phyloP scores from a whole-genome alignment of 2,888 invertebrate genomes.

The Lordiphosa andalusiaca region DNA sequence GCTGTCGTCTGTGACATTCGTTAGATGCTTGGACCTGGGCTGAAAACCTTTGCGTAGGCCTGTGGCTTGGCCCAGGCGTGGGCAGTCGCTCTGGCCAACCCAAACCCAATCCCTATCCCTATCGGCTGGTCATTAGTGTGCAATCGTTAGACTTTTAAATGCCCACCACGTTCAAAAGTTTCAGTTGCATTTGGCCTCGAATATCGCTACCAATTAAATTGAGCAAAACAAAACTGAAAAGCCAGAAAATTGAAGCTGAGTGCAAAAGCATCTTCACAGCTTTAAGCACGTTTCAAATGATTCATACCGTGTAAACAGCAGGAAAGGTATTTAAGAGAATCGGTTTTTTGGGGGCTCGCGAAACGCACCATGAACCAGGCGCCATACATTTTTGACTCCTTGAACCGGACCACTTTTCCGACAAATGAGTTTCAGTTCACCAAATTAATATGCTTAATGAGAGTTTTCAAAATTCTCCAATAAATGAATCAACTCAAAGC shows the following conservation, averaged over 20 bases:
- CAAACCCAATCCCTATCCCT: conserved; percentile 27
- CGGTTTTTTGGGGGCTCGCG: no score
- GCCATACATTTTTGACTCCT: no score
- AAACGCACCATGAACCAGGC: no score
- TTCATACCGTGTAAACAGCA: neutral
- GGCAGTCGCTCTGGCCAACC: conserved; percentile 17
- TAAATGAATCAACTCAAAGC: no score
- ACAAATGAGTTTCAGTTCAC: no score
- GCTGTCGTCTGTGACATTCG: conserved; percentile 55
- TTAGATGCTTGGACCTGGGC: conserved; percentile 48
- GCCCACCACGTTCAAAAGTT: conserved; percentile 60
- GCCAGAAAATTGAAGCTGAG: conserved; percentile 10
- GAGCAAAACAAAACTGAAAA: conserved; percentile 31
- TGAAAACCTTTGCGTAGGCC: conserved; percentile 52
- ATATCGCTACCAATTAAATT: conserved; percentile 67
- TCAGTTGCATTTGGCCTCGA: conserved; percentile 31
- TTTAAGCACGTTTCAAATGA: conserved; percentile 52
- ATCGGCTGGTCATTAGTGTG: conserved; percentile 70
- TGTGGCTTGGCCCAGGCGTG: conserved; percentile 20
- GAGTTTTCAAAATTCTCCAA: no score
- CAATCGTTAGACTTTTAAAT: conserved; percentile 71
- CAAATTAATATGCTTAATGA: no score
- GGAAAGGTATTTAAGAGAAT: no score
- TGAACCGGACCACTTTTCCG: no score
- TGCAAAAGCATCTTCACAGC: conserved; percentile 29